Conservation (phyloP, 1,140 invertebrate species). For the Pseudomyrmex flavicornis region DNA sequence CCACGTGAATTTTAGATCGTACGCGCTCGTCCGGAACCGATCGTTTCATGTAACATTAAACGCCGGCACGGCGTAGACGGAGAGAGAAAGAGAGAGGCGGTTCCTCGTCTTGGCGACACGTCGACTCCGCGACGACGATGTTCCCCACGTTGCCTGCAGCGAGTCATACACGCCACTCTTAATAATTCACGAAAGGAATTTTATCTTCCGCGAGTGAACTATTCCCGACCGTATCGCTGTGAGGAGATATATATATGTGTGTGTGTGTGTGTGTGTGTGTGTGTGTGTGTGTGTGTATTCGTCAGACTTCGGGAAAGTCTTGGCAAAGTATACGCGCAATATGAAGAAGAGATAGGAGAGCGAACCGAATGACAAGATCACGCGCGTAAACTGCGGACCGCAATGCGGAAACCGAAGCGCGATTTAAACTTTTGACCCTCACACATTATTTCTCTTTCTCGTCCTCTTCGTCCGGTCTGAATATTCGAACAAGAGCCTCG, state of each 20-base stretch:
- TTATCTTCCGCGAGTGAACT: conserved; percentile 78
- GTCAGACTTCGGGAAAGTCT: conserved; percentile 28
- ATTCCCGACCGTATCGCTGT: conserved; percentile 56
- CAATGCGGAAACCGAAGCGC: conserved; percentile 37
- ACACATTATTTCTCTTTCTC: background rate
- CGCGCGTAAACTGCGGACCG: conserved; percentile 39
- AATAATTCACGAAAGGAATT: conserved; percentile 82
- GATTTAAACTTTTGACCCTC: conserved; percentile 9
- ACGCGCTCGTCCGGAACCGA: conserved; percentile 40
- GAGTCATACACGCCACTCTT: conserved; percentile 81
- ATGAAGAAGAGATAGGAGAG: conserved; percentile 5
- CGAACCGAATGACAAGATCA: conserved; percentile 26
- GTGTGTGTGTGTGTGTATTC: background rate
- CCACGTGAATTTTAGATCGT: conserved; percentile 23
- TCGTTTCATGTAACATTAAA: conserved; percentile 66
- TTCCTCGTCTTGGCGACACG: conserved; percentile 52
- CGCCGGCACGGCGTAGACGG: background rate
- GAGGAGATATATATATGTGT: too few species aligned
- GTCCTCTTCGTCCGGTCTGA: background rate
- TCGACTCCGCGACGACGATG: conserved; percentile 9
- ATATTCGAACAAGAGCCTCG: background rate
- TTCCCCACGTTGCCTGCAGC: conserved; percentile 51
- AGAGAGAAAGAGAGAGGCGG: conserved; percentile 17
- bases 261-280: too few species aligned
- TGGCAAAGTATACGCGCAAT: conserved; percentile 17